Evolutionary conservation across 2,113 vertebrate genomes (phyloP), one percentile per base, ranked within the genome.

Genomic region (Odontophorus gujanensis): DNA sequence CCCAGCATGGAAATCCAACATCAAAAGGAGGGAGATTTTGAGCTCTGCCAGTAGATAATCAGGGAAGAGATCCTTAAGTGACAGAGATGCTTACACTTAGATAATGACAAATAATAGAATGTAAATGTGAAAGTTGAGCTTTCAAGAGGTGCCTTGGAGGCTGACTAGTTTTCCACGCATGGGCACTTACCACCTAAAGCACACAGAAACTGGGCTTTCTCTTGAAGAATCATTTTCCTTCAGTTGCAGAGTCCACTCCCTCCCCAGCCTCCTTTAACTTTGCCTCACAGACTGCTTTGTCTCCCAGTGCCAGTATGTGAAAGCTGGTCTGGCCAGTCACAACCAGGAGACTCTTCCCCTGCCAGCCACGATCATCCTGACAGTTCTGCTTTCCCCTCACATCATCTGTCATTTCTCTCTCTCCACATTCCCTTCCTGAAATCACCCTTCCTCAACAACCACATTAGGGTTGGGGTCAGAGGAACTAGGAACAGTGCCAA

Each of bases 301-400:
- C 71, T 89, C 78, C 62, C 58, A 68, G 71, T 47, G 77, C 90
- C 92, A 87, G 84, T 76, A 80, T 34, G 58, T 55, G 68, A 93
- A 95, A 86, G 69, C 67, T 10, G 2, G 58, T 88, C 79, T 80
- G 45, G 63, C 84, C 71, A 94, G 90, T 96, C 95, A 88, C 59
- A 96, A 91, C 59, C 12, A 9, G 53, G 45, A 95, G 53, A 72
- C 67, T 86, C 71, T 94, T 96, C 63, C 65, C 38, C 66, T 63
- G 25, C 45, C 30, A 87, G 48, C 79, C 6, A 0, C 78, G 55
- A 96, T 96, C 88, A 85, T 80, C 79, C 66, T 96, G 96, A 96
- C 97, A 97, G 94, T 88, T 97, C 79, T 93, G 81, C 91, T 90
- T 88, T 88, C 95, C 85, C 48, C 43, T 96, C 79, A 75, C 81